phyloP scores from a whole-genome alignment of 2,113 vertebrate species.

The Falcunculus frontatus region DNA sequence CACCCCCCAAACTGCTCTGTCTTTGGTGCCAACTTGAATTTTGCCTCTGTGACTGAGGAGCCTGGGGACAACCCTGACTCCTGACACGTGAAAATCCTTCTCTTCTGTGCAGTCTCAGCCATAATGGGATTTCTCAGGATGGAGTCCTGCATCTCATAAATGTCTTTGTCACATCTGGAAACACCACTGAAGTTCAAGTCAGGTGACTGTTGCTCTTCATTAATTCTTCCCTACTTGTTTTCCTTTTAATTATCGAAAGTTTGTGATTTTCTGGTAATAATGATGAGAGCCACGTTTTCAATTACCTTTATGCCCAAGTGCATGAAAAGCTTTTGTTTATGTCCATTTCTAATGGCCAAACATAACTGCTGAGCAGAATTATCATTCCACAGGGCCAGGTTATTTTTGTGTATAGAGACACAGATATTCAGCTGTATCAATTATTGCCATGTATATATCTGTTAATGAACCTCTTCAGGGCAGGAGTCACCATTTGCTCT shows the following conservation, averaged over 20 bases:
- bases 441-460: background rate
- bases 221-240: background rate
- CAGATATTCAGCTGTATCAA: background rate
- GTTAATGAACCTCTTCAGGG: background rate
- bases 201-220: constrained; percentile 65
- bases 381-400: background rate
- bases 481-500: background rate
- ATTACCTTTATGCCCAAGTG: background rate
- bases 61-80: background rate
- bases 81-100: background rate
- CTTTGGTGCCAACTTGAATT: background rate
- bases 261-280: background rate
- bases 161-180: constrained; percentile 19
- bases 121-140: constrained; percentile 62
- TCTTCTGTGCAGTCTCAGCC: constrained; percentile 62
- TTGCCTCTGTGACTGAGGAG: background rate
- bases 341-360: background rate
- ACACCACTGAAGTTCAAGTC: constrained; percentile 64
- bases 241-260: background rate
- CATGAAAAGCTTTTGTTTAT: background rate
- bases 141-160: constrained; percentile 60
- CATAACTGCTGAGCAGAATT: background rate
- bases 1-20: background rate
- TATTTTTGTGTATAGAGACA: background rate
- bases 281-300: background rate